Evolutionary conservation across 2,888 invertebrate species (phyloP), one percentile per base, ranked within the genome.

Genomic region (Nomada ruficornis): DNA sequence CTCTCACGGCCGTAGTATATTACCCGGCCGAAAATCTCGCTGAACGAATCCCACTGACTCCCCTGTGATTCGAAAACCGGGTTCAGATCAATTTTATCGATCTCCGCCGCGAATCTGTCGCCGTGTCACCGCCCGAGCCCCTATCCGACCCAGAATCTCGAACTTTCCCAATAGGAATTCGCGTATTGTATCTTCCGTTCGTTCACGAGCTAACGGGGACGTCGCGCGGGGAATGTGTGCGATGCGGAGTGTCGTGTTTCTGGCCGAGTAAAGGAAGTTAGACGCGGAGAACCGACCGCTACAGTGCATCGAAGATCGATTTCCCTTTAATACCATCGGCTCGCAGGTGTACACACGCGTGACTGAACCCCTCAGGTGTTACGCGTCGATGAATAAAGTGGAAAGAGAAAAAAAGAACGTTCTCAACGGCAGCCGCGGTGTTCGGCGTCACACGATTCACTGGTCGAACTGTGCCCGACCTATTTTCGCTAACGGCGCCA

Each of bases 111-210:
- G 82, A 80, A 85, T 84, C 77, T 76, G 79, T 83, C 79, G 64
- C 50, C 64, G 72, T 74, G 52, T 50, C 70, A 62, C 4, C 67
- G 75, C 63, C 20, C 15, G n/a, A 74, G 62, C 18, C 5, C 18
- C 23, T 71, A 63, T 36, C 50, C 80, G 82, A 86, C 84, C 80
- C 72, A 86, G 84, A 86, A 86, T 86, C 80, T 82, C 74, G 73
- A 87, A 85, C 87, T 85, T 84, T 82, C 75, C 77, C 80, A 77
- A 87, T 85, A 80, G 85, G 63, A 85, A 87, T 84, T 80, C 78
- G 60, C 50, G 74, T 77, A 78, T 87, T 82, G 87, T 85, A 77
- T 72, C 70, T 47, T 65, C 74, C 26, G 67, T 44, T 47, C 47
- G 47, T 47, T 77, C 59, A 65, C 65, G 52, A 26, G 76, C 29